Percentiles rank a stretch among this genome's conserved stretches.
Evolutionary conservation across 2,797 vertebrate species (phyloP).

Genomic region (Naso thynnoides): DNA sequence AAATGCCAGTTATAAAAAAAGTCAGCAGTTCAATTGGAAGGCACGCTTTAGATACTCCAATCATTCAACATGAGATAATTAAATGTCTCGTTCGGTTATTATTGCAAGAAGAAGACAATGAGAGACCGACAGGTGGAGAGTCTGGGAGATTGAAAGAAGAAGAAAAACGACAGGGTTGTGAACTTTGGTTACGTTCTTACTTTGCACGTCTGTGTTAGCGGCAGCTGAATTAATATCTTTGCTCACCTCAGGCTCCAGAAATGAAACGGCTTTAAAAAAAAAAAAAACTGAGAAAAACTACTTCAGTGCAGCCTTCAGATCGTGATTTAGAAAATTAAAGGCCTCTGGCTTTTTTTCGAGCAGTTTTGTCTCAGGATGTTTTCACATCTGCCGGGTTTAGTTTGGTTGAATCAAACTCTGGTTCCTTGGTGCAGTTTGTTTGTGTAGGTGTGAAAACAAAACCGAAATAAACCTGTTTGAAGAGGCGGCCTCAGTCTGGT

Average conservation of each 20-base stretch:
- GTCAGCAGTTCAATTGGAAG: slow-evolving; percentile 64
- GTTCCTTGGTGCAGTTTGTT: no score
- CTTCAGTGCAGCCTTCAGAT: slow-evolving; percentile 43
- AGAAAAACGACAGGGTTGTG: slow-evolving; percentile 32
- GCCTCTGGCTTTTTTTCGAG: slow-evolving; percentile 49
- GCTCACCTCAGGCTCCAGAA: slow-evolving; percentile 28
- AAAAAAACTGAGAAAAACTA: slow-evolving; percentile 35
- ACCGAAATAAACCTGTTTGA: no score
- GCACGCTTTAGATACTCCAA: slow-evolving; percentile 67
- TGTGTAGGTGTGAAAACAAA: no score
- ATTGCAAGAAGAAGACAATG: slow-evolving; percentile 58
- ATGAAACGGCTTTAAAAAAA: slow-evolving; percentile 39
- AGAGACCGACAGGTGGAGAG: slow-evolving; percentile 59
- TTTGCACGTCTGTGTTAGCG: slow-evolving; percentile 40
- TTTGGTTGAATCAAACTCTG: no score
- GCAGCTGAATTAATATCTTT: slow-evolving; percentile 55
- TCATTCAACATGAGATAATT: slow-evolving; percentile 75
- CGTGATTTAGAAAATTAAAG: slow-evolving; percentile 51
- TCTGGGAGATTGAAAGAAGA: slow-evolving; percentile 40
- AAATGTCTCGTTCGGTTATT: slow-evolving; percentile 64
- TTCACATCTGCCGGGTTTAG: no score
- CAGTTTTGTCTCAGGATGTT: no score
- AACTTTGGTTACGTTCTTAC: slow-evolving; percentile 64
- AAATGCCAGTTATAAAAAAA: slow-evolving; percentile 66
- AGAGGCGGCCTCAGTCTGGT: no score